Evolutionary conservation across 2,888 invertebrate species (phyloP).

Genomic region (Leptinotarsa tumamoca): DNA sequence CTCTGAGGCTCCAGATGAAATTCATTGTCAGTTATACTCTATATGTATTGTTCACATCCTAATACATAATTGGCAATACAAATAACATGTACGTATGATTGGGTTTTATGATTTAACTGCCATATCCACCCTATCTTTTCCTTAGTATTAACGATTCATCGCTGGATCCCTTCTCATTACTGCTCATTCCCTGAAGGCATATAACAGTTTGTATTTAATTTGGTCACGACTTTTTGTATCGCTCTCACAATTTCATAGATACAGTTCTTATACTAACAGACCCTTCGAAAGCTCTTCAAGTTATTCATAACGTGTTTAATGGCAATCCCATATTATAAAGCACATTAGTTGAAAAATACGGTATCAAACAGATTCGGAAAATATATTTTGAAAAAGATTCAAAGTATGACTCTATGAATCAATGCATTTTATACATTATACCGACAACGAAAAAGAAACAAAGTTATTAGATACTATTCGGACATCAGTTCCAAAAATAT

Average conservation of each 20-base stretch:
- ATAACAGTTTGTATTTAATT: slow-evolving; percentile 20
- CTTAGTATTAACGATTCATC: slow-evolving; percentile 5
- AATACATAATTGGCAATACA: slow-evolving; percentile 1
- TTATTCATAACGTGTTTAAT: too few relatives aligned
- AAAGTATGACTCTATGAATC: background rate
- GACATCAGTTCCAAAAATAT: background rate
- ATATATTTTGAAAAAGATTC: background rate
- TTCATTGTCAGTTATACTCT: too few relatives aligned
- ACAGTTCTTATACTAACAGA: background rate
- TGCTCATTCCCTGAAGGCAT: background rate
- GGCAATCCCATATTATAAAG: too few relatives aligned
- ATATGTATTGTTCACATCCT: too few relatives aligned
- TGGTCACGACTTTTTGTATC: background rate
- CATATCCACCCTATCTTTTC: slow-evolving; percentile 8
- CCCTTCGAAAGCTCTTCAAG: too few relatives aligned
- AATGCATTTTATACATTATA: background rate
- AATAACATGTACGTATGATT: background rate
- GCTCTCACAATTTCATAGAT: background rate
- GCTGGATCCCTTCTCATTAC: slow-evolving; percentile 13
- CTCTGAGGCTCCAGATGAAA: too few relatives aligned
- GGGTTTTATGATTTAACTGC: background rate
- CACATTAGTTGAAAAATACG: too few relatives aligned
- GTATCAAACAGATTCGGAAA: background rate
- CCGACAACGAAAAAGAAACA: background rate
- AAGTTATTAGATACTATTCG: background rate